phyloP scores from a whole-genome alignment of 2,113 vertebrate genomes.

The Ranitomeya imitator region DNA sequence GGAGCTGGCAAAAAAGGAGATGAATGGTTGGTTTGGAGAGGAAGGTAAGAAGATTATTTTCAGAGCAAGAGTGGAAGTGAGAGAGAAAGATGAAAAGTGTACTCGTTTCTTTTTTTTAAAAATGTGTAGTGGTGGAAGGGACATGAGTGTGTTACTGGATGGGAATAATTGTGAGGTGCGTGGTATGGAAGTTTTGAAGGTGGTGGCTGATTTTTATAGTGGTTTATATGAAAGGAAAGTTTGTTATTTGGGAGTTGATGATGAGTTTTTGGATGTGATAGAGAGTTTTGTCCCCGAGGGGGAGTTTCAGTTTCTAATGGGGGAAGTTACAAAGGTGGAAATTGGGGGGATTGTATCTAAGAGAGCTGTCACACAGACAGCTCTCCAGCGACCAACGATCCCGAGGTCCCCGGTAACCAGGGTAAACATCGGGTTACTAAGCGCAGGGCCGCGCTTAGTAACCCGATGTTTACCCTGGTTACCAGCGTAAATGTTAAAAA shows the following conservation, averaged over 20 bases:
- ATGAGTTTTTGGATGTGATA: neutral
- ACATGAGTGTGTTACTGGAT: neutral
- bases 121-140: neutral
- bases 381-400: too few relatives aligned
- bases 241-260: neutral
- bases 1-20: neutral
- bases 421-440: too few relatives aligned
- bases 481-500: too few relatives aligned
- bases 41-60: neutral
- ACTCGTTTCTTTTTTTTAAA: neutral
- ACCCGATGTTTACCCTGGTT: too few relatives aligned
- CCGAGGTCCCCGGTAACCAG: too few relatives aligned
- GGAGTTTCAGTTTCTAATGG: too few relatives aligned
- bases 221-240: neutral
- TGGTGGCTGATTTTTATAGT: neutral
- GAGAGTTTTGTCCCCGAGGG: too few relatives aligned
- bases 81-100: neutral
- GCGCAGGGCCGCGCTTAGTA: too few relatives aligned
- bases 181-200: neutral
- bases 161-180: neutral
- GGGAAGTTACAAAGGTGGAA: neutral
- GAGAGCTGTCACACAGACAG: too few relatives aligned
- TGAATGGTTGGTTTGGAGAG: neutral
- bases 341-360: neutral
- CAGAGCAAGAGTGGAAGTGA: neutral